Evolutionary conservation across 2,888 invertebrate species (phyloP).

Genomic region (Cheilosia impressa): DNA sequence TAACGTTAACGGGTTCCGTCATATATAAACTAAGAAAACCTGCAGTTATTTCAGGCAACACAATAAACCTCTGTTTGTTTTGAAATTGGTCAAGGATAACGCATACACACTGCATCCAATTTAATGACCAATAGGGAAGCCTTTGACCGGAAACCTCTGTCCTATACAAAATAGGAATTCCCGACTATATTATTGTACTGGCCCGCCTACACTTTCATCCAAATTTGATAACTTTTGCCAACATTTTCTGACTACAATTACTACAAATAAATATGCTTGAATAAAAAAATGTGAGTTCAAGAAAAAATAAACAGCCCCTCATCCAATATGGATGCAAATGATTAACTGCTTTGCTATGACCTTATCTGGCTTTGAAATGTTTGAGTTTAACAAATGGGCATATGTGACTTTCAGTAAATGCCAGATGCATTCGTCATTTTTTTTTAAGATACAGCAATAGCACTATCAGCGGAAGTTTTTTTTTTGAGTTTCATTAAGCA

Average conservation of each 20-base stretch:
- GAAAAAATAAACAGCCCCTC: not conserved
- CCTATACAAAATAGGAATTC: not conserved
- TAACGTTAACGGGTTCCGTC: no score
- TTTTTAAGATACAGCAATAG: no score
- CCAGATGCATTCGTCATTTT: not conserved
- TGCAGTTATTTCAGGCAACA: no score
- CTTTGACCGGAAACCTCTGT: conserved; percentile 8
- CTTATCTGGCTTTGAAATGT: not conserved
- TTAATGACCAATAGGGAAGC: not conserved
- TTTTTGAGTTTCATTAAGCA: no score
- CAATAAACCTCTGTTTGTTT: no score
- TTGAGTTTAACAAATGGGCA: not conserved
- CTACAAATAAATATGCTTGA: not conserved
- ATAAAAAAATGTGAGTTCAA: no score
- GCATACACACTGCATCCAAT: not conserved
- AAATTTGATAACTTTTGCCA: not conserved
- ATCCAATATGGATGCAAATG: conserved; percentile 1
- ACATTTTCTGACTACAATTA: not conserved
- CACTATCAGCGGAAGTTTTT: no score
- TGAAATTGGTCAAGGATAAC: no score
- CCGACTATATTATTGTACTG: not conserved
- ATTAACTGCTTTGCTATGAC: not conserved
- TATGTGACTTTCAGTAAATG: not conserved
- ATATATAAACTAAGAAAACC: no score
- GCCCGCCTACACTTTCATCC: not conserved